Evolutionary conservation across 2,113 vertebrate genomes (phyloP).

Genomic region (Onychostoma macrolepis): DNA sequence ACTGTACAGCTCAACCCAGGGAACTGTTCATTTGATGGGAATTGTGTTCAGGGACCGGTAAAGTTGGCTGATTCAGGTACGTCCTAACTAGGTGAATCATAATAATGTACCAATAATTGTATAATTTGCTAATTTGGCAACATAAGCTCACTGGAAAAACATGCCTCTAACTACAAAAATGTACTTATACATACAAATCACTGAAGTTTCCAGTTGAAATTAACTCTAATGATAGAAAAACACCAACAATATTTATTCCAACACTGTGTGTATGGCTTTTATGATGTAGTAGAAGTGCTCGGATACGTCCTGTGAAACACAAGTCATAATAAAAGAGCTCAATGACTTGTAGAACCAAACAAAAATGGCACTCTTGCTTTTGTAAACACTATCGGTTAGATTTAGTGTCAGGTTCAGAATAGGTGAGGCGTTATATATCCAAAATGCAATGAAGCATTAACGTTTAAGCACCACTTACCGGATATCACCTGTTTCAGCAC

Average conservation of each 20-base stretch:
- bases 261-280: neutral
- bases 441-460: neutral
- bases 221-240: neutral
- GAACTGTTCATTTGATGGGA: neutral
- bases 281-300: neutral
- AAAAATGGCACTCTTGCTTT: neutral
- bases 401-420: neutral
- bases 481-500: neutral
- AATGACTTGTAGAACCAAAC: neutral
- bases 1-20: neutral
- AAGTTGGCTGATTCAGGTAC: neutral
- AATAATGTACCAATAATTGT: neutral
- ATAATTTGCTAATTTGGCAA: neutral
- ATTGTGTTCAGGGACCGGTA: neutral
- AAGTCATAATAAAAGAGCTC: no score
- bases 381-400: neutral
- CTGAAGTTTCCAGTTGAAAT: neutral
- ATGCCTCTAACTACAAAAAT: neutral
- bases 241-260: neutral
- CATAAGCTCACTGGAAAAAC: neutral
- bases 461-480: no score
- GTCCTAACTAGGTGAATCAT: neutral
- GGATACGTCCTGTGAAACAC: no score
- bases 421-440: no score
- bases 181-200: neutral